These are phyloP conservation scores for Fundulus diaphanus DNA, from an alignment of 2,797 vertebrate genomes.

Conservation along the genomic window DNA sequence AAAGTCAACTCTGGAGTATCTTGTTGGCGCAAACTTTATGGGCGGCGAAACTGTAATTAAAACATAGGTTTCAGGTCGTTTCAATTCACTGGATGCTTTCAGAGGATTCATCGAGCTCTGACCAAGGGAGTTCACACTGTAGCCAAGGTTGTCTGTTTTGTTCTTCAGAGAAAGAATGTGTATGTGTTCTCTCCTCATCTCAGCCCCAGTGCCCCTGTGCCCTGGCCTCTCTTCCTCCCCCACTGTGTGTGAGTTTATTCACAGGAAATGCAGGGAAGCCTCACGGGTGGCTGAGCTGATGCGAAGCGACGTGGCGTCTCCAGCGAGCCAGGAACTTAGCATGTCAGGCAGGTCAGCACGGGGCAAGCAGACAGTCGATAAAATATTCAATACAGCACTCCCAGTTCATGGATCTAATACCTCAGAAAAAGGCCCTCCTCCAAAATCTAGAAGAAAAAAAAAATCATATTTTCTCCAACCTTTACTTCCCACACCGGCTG, in stretches of 20 bases:
- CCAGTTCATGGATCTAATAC: slow-evolving; percentile 90
- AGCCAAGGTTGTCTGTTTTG: slow-evolving; percentile 73
- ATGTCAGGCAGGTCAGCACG: slow-evolving; percentile 89
- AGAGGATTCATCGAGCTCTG: slow-evolving; percentile 72
- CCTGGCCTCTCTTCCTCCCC: slow-evolving; percentile 78
- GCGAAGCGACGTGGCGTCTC: slow-evolving; percentile 85
- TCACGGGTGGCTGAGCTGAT: slow-evolving; percentile 86
- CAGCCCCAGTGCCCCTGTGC: slow-evolving; percentile 73
- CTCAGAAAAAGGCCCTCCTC: slow-evolving; percentile 64
- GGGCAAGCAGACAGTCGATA: slow-evolving; percentile 91
- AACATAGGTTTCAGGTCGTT: slow-evolving; percentile 72
- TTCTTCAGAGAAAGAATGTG: slow-evolving; percentile 72
- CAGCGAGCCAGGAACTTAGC: slow-evolving; percentile 86
- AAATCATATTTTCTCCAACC: slow-evolving; percentile 36
- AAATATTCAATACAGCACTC: slow-evolving; percentile 92
- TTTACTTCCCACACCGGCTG: slow-evolving; percentile 37
- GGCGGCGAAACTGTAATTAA: slow-evolving; percentile 68
- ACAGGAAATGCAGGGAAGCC: slow-evolving; percentile 86
- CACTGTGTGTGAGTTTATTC: slow-evolving; percentile 86
- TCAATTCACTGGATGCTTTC: slow-evolving; percentile 77
- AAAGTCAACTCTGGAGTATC: slow-evolving; percentile 20
- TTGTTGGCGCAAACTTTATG: slow-evolving; percentile 39
- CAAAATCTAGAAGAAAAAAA: slow-evolving; percentile 45
- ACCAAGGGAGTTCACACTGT: slow-evolving; percentile 70
- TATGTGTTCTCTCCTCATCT: slow-evolving; percentile 68